Evolutionary conservation across 1,140 invertebrate species (phyloP), one percentile per base, ranked within the genome.

Genomic region (Leptestheria dahalacensis): DNA sequence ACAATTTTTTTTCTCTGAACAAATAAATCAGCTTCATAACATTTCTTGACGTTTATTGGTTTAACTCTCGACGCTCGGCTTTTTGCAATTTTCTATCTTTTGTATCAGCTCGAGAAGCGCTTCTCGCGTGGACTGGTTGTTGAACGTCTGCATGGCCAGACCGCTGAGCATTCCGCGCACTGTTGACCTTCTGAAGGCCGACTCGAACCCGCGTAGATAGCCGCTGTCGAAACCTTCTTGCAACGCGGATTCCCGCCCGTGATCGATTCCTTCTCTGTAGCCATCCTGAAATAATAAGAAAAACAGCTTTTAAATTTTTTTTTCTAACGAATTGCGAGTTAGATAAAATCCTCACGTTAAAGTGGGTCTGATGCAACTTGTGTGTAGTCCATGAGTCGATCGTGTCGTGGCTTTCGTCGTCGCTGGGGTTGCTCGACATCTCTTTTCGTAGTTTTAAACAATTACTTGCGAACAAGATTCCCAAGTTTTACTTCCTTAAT

Each of bases 181-280:
- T 9, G 6, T 41, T 9, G 33, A 6, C 15, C 6, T 9, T 15
- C 33, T 6, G 15, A 41, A 41, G 6, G 33, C 15, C 33, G 6
- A 9, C 6, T 41, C 33, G 33, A 79, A 73, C n/a, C 76, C 78
- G 61, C 76, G 71, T 20, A 65, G 65, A 63, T 77, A 81, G 4
- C 79, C 79, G 28, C 64, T 66, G 62, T 81, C 75, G 66, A 82
- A 82, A 61, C 74, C 73, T 2, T 70, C 60, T 67, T 82, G 79
- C 50, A 78, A 76, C 15, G 72, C 73, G 25, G 68, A 64, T 41
- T 77, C 66, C 28, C 71, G 63, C 33, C 78, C 79, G 67, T 74
- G 74, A 9, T 72, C 66, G 25, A 77, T 63, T 10, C 79, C 79
- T 66, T 80, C 78, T 55, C 71, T 70, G 59, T 74, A 80, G 48